Conservation (phyloP, 2,113 vertebrate species). For the Prochilodus magdalenae region DNA sequence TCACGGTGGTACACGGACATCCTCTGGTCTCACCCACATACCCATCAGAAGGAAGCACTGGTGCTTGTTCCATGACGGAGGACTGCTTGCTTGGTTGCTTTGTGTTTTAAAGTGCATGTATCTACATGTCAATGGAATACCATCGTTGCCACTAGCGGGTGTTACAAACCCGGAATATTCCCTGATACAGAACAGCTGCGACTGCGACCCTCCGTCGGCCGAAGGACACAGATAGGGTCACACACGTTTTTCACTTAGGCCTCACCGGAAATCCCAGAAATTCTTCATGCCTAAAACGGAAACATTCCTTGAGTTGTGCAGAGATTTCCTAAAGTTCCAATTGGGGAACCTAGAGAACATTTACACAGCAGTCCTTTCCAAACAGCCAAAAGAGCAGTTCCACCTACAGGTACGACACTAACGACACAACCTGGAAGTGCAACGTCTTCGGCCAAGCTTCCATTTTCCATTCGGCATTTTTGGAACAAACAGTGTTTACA, state of each 20-base stretch:
- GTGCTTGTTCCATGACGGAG: conserved; percentile 72
- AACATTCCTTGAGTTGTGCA: background rate
- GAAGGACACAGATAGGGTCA: conserved; percentile 7
- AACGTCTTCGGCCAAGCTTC: background rate
- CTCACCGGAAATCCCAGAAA: background rate
- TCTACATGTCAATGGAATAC: conserved; percentile 70
- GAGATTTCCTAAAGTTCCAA: background rate
- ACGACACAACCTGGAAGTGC: background rate
- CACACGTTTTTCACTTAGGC: conserved; percentile 53
- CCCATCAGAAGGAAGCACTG: conserved; percentile 76
- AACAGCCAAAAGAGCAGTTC: background rate
- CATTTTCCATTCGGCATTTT: background rate
- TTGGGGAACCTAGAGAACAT: background rate
- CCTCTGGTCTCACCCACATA: conserved; percentile 50
- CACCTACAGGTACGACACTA: background rate
- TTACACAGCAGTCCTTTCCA: background rate
- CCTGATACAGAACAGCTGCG: conserved; percentile 71
- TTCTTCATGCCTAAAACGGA: background rate
- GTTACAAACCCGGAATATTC: conserved; percentile 64
- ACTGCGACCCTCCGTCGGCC: conserved; percentile 40
- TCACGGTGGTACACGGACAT: background rate
- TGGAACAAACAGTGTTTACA: conserved; percentile 56
- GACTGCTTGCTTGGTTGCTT: conserved; percentile 54
- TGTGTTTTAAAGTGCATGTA: conserved; percentile 77
- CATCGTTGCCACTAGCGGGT: conserved; percentile 46